Base-by-base conservation (phyloP, 2,797 vertebrate species). In the Gadopsis marmoratus region DNA sequence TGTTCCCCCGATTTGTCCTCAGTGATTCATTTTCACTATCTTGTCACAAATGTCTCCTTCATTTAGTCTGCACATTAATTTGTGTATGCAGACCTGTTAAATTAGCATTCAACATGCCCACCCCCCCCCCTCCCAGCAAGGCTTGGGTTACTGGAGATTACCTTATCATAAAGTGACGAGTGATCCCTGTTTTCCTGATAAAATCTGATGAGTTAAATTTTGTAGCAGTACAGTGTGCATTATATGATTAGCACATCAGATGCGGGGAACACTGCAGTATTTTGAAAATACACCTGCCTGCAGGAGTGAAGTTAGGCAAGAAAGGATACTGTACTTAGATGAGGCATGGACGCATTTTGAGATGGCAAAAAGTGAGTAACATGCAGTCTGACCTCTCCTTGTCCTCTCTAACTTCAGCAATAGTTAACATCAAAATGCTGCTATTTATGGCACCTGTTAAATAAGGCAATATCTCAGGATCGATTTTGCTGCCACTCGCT, bases 401-500 rank as follows among this genome's bases (percentile, higher is more conserved):
- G 88, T 94, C 92, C 93, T 90, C 84, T 54, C 83, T 84, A 92
- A 90, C 93, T 93, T 91, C 84, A 86, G 92, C 87, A 87, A 92
- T 90, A 92, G 88, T 95, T 94, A 94, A 94, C 94, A 95, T 95
- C 93, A 95, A 95, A 94, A 94, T 94, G 92, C 91, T 92, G 87
- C 96, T 93, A 94, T 97, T 98, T 97, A 97, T 96, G 97, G 96
- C 92, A 84, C 94, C 93, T 84, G 87, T 95, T 96, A 96, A 97
- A 97, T 95, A 95, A 96, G 93, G 95, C 95, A 95, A 96, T 98
- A 97, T 95, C 94, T 98, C 95, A 95, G 87, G 90, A 98, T 99
- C 78, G 97, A 99, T 98, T 97, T 95, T 95, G 85, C 94, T 96
- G 95, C 95, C 88, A 90, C 92, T 94, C 87, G 86, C 84, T 88